Conservation (phyloP, 2,113 vertebrate species). For the Jaculus jaculus region DNA sequence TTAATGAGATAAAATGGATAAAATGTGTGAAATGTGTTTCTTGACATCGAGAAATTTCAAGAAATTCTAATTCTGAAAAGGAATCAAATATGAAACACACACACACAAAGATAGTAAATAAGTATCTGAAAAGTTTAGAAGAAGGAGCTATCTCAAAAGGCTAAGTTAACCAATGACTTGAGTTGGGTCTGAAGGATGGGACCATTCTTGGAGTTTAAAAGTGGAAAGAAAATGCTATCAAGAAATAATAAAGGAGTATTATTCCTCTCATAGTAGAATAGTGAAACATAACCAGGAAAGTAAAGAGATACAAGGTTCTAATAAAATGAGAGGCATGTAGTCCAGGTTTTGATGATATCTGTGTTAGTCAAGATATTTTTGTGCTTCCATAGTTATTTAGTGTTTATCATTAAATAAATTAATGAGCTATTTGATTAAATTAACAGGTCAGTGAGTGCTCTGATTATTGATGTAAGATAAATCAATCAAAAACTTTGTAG, state of each 20-base stretch:
- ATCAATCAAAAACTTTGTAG: background rate
- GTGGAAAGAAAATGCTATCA: background rate
- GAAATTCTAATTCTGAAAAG: background rate
- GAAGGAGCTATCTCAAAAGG: background rate
- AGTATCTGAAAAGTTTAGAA: background rate
- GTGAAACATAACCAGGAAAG: background rate
- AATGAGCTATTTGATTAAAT: background rate
- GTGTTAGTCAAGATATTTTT: background rate
- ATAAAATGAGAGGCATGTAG: background rate
- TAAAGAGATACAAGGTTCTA: background rate
- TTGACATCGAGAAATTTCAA: constrained; percentile 10
- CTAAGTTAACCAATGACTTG: background rate
- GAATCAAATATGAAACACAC: background rate
- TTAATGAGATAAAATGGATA: background rate
- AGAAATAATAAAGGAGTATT: background rate
- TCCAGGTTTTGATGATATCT: background rate
- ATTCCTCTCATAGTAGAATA: background rate
- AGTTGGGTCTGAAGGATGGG: background rate
- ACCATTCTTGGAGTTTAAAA: background rate
- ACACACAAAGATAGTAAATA: background rate
- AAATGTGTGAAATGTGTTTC: background rate
- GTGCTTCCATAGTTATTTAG: background rate
- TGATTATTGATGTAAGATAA: background rate
- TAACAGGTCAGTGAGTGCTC: background rate
- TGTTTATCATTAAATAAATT: background rate